Conservation (phyloP, 2,113 vertebrate genomes). For the Ia io region DNA sequence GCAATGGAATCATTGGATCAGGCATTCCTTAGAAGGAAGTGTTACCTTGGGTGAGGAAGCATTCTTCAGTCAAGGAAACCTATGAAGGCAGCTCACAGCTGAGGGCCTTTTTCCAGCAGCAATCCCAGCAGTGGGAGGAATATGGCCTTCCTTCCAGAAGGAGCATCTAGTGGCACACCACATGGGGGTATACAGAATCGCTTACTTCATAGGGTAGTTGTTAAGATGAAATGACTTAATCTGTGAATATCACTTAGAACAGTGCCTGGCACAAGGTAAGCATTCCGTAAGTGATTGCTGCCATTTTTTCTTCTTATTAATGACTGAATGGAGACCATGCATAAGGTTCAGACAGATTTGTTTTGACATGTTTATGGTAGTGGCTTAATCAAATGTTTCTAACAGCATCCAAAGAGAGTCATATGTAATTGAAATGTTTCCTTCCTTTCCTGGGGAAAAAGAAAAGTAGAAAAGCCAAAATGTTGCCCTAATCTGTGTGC, state of each 20-base stretch:
- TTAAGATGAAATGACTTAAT: not conserved
- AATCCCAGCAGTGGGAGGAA: not conserved
- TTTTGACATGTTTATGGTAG: slow-evolving; percentile 54
- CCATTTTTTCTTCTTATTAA: slow-evolving; percentile 38
- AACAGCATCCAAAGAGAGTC: slow-evolving; percentile 36
- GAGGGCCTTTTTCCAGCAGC: not conserved
- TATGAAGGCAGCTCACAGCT: not conserved
- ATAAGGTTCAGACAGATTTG: not conserved
- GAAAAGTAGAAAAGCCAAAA: slow-evolving; percentile 10
- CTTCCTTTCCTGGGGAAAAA: slow-evolving; percentile 20
- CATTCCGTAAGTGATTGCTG: not conserved
- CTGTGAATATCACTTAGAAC: not conserved
- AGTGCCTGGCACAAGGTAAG: not conserved
- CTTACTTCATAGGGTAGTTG: not conserved
- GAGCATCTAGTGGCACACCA: not conserved
- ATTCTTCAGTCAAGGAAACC: not conserved
- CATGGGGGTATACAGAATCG: rapidly evolving
- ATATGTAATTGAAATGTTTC: slow-evolving; percentile 42
- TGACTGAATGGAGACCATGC: slow-evolving; percentile 8
- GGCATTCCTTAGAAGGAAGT: not conserved
- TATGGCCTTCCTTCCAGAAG: not conserved
- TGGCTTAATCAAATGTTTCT: slow-evolving; percentile 20
- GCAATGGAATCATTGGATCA: not conserved
- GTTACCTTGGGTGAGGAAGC: not conserved
- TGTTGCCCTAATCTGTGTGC: not conserved